These are phyloP conservation scores for Nothocercus julius DNA, from an alignment of 2,113 vertebrate genomes.

Conservation along the genomic window DNA sequence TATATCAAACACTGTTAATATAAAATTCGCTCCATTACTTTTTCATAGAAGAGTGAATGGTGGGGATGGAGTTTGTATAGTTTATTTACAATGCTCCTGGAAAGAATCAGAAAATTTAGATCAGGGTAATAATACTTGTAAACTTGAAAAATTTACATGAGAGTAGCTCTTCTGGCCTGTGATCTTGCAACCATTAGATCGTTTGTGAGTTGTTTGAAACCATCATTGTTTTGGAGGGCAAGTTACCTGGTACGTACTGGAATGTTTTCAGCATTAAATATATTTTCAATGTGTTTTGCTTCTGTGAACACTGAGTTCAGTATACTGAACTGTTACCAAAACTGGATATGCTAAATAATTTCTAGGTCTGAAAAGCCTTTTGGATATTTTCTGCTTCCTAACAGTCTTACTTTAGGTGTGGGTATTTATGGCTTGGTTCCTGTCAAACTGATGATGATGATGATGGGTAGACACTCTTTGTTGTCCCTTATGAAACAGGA, in stretches of 20 bases:
- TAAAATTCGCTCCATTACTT: neutral
- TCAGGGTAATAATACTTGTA: neutral
- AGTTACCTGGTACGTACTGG: neutral
- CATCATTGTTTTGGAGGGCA: neutral
- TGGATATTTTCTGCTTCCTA: neutral
- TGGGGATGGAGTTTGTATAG: neutral
- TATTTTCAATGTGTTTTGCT: neutral
- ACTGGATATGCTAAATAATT: neutral
- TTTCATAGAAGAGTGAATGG: neutral
- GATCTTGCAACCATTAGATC: rapidly evolving
- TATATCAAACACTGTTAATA: neutral
- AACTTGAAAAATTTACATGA: neutral
- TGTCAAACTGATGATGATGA: neutral
- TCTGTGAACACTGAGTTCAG: neutral
- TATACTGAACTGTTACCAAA: neutral
- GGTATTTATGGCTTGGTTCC: neutral
- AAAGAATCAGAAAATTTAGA: neutral
- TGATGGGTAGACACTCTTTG: neutral
- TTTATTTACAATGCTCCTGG: no score
- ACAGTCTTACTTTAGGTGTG: neutral
- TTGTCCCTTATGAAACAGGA: neutral
- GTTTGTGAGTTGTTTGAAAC: neutral
- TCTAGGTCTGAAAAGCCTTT: neutral
- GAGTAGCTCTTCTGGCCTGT: neutral
- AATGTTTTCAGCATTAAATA: neutral